A percentile compares a stretch with the other conserved stretches of the same genome.
These are phyloP conservation scores for Hestina assimilis DNA, from an alignment of 1,140 invertebrate species.

Conservation along the genomic window DNA sequence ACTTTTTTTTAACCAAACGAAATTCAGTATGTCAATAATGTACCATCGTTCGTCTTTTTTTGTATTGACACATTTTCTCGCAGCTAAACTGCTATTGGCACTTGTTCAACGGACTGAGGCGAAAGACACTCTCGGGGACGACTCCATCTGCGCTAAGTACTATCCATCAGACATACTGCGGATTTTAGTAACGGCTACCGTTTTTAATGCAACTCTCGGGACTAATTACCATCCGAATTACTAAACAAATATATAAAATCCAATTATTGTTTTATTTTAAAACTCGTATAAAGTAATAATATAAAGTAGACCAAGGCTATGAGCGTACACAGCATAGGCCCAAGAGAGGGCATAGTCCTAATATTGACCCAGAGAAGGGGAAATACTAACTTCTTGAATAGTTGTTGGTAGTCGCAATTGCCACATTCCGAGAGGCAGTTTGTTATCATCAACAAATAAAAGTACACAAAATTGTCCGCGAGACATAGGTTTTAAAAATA, in stretches of 20 bases:
- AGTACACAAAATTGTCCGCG: too few species aligned
- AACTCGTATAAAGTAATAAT: neutral
- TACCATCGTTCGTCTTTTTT: slow-evolving; percentile 8
- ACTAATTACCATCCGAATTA: slow-evolving; percentile 40
- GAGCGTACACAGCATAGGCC: too few species aligned
- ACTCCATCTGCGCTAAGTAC: slow-evolving; percentile 65
- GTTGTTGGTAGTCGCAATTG: too few species aligned
- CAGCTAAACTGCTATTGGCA: slow-evolving; percentile 55
- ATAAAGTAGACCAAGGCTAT: neutral
- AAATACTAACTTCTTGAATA: too few species aligned
- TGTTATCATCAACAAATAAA: too few species aligned
- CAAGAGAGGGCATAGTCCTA: too few species aligned
- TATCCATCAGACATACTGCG: slow-evolving; percentile 63
- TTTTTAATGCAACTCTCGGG: slow-evolving; percentile 57
- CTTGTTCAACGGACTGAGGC: slow-evolving; percentile 62
- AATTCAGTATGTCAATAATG: neutral
- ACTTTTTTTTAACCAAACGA: too few species aligned
- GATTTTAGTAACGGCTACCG: slow-evolving; percentile 53
- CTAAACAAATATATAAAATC: slow-evolving; percentile 17
- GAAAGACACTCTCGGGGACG: slow-evolving; percentile 62
- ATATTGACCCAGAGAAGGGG: too few species aligned
- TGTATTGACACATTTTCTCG: slow-evolving; percentile 52
- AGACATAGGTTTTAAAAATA: too few species aligned
- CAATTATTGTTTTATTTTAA: neutral
- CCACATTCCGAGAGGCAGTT: too few species aligned